phyloP scores from a whole-genome alignment of 2,888 invertebrate genomes.

The Drosophila leonis region DNA sequence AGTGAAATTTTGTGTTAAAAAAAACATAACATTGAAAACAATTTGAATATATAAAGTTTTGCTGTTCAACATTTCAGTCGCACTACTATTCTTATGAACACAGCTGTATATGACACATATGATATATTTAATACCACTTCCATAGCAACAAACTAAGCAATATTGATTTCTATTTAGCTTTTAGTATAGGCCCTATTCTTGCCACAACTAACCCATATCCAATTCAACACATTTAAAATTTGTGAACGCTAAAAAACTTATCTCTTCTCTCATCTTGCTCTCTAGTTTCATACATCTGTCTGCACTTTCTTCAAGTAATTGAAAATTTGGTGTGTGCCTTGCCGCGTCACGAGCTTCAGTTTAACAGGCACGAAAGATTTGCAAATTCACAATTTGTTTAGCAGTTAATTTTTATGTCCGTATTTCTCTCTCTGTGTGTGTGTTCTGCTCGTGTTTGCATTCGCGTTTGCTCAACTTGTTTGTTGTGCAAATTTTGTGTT shows the following conservation, averaged over 20 bases:
- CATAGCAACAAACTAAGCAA: background rate
- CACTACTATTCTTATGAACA: too few relatives aligned
- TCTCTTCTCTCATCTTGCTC: background rate
- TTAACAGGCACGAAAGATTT: slow-evolving; percentile 57
- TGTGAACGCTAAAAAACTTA: too few relatives aligned
- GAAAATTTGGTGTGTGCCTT: slow-evolving; percentile 14
- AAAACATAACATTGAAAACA: too few relatives aligned
- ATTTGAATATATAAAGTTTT: too few relatives aligned
- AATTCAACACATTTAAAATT: too few relatives aligned
- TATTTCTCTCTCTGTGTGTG: slow-evolving; percentile 14
- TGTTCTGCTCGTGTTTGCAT: slow-evolving; percentile 5
- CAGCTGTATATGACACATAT: background rate
- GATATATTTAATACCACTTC: background rate
- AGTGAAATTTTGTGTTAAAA: too few relatives aligned
- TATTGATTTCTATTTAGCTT: too few relatives aligned
- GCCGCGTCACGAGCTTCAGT: slow-evolving; percentile 71
- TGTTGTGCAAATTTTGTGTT: slow-evolving; percentile 56
- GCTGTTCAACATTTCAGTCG: too few relatives aligned
- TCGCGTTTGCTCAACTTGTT: slow-evolving; percentile 25
- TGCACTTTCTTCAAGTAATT: slow-evolving; percentile 25
- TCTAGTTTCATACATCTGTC: background rate
- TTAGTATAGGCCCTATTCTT: background rate
- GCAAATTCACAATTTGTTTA: slow-evolving; percentile 58
- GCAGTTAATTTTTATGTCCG: slow-evolving; percentile 28
- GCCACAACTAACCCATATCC: background rate